A percentile compares a stretch with the other conserved stretches of the same genome.
Evolutionary conservation across 2,797 vertebrate species (phyloP).

Genomic region (Coracias cyanogaster): DNA sequence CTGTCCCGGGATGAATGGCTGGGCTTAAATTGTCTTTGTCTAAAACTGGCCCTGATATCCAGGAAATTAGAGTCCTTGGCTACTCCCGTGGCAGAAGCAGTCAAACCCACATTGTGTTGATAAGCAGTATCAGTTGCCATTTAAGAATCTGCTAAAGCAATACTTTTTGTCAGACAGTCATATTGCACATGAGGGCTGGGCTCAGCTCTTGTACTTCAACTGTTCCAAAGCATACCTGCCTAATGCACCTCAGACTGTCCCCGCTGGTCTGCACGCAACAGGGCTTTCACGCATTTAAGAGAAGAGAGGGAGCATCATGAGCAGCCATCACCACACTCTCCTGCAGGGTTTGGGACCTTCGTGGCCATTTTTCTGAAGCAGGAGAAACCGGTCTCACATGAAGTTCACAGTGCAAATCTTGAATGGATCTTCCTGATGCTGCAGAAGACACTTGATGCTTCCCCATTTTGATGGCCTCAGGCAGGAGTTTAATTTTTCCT

Average conservation of each 20-base stretch:
- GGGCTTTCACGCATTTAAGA: not conserved
- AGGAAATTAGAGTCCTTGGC: not conserved
- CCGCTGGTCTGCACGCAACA: rapidly evolving
- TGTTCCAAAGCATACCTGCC: not conserved
- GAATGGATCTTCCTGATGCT: not conserved
- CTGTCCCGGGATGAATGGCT: not conserved
- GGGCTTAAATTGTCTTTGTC: not conserved
- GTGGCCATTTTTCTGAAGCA: not conserved
- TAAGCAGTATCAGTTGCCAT: not conserved
- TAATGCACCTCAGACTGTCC: not conserved
- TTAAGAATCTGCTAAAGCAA: not conserved
- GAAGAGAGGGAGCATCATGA: rapidly evolving
- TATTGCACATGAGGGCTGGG: not conserved
- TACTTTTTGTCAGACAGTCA: not conserved
- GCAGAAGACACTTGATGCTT: not conserved
- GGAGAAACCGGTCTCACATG: not conserved
- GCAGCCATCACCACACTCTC: rapidly evolving
- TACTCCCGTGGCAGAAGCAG: not conserved
- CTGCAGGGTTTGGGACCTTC: not conserved
- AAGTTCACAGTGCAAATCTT: not conserved
- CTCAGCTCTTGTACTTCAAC: not conserved
- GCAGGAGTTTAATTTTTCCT: not conserved
- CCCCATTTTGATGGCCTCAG: not conserved
- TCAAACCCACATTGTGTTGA: not conserved
- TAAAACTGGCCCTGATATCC: not conserved